Evolutionary conservation across 2,888 invertebrate species (phyloP), one percentile per base, ranked within the genome.

Genomic region (Deroplatys truncata): DNA sequence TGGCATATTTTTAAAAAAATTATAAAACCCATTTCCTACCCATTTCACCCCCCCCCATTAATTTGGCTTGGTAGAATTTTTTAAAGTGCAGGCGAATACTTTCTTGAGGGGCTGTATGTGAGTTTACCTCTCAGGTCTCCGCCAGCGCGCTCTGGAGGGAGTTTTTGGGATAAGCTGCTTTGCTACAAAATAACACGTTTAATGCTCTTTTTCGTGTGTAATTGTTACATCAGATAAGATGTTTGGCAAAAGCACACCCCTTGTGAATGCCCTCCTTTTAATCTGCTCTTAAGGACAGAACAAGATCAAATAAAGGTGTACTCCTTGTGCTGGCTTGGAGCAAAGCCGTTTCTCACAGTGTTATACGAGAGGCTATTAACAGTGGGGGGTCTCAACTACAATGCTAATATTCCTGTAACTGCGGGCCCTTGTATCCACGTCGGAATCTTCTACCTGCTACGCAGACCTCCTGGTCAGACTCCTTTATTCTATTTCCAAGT

Each of bases 331-430:
- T 72, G 20, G 56, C 56, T 25, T 20, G 56, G 56, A 25, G 20
- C 56, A 20, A 72, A 72, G 56, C 56, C 56, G 56, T 72, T 72
- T 72, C 56, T 72, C 56, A 72, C 56, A 72, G 56, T 72, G 56
- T 72, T 72, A 72, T 72, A 72, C 56, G 56, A 72, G 56, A 72
- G 56, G 56, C 56, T 72, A 72, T 72, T 25, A 43, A n/a, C 85
- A 85, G 85, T 56, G 29, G 56, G 49, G 85, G 85, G 43, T 43
- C n/a, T 1, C 8, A 56, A 85, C 28, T 85, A 85, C 85, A 85
- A 85, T 85, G 85, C 85, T 85, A 85, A 85, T 85, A 85, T 49
- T 85, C 85, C 35, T 85, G 43, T 85, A 85, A 85, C 35, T 35
- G 31, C 49, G 56, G 56, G 49, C 85, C 85, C 49, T 49, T 85